Percentiles rank a stretch among this genome's conserved stretches.
These are phyloP conservation scores for Didymodactylos carnosus DNA, from an alignment of 2,888 invertebrate genomes.

Conservation along the genomic window DNA sequence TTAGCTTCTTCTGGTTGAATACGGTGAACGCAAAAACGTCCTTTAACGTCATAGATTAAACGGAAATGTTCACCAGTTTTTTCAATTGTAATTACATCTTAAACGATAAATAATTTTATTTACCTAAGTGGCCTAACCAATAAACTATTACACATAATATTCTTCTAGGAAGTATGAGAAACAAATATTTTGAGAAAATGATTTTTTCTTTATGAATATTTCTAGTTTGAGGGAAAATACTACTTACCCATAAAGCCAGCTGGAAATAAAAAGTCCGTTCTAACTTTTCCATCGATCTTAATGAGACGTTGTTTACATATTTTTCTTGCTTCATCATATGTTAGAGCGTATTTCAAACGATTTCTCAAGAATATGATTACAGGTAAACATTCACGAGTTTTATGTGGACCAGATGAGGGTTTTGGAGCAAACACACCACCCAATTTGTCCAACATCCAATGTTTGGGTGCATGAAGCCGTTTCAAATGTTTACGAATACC, in stretches of 20 bases:
- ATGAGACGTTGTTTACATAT: conserved; percentile 93
- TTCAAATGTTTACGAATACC: conserved; percentile 99
- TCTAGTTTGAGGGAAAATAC: neutral
- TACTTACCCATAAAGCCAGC: conserved; percentile 92
- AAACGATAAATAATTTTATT: conserved; percentile 10
- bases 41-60: conserved; percentile 92
- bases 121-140: neutral
- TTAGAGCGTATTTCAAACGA: conserved; percentile 88
- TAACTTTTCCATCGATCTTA: conserved; percentile 90
- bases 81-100: conserved; percentile 94
- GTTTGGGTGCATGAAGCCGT: conserved; percentile 92
- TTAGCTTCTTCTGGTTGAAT: conserved; percentile 91
- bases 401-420: conserved; percentile 92
- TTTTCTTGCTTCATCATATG: conserved; percentile 82
- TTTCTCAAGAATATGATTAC: conserved; percentile 87
- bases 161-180: neutral
- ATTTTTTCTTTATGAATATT: no score
- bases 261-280: conserved; percentile 89
- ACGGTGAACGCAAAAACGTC: conserved; percentile 85
- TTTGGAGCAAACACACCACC: conserved; percentile 92
- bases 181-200: no score
- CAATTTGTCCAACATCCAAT: conserved; percentile 99
- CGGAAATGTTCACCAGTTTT: conserved; percentile 94
- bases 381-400: conserved; percentile 82
- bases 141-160: no score